Percentiles rank a stretch among this genome's conserved stretches.
These are phyloP conservation scores for Xenopus laevis DNA, from an alignment of 2,113 vertebrate species.

Conservation along the genomic window DNA sequence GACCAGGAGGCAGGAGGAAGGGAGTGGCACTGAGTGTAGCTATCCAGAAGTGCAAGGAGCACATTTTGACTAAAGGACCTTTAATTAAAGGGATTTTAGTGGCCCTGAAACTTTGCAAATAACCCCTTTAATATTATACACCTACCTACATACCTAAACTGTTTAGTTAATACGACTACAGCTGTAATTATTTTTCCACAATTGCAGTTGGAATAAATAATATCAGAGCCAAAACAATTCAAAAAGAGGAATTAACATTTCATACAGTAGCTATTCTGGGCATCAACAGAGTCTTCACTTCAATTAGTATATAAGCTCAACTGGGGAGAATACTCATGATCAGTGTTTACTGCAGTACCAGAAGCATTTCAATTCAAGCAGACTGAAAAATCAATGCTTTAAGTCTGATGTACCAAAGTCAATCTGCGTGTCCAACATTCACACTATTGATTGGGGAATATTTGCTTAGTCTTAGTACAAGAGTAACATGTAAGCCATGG, in stretches of 20 bases:
- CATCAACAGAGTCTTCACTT: constrained; percentile 5
- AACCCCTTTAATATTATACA: too few relatives aligned
- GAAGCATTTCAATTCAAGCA: constrained; percentile 44
- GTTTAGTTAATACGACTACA: too few relatives aligned
- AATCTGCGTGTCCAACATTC: constrained; percentile 39
- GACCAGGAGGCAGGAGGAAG: too few relatives aligned
- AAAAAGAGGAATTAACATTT: constrained; percentile 6
- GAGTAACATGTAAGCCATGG: constrained; percentile 12
- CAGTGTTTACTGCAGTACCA: constrained; percentile 35
- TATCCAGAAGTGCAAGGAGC: too few relatives aligned
- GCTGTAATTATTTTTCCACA: too few relatives aligned
- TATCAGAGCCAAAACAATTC: neutral
- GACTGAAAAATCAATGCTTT: constrained; percentile 54
- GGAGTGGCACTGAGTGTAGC: too few relatives aligned
- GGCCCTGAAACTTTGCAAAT: too few relatives aligned
- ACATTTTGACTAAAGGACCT: too few relatives aligned
- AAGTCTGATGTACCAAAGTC: constrained; percentile 36
- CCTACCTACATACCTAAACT: too few relatives aligned
- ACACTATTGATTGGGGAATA: constrained; percentile 36
- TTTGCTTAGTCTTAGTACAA: constrained; percentile 30
- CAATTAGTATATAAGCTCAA: constrained; percentile 34
- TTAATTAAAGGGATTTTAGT: too few relatives aligned
- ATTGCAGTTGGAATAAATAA: too few relatives aligned
- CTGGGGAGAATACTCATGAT: constrained; percentile 22
- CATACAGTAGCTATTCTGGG: neutral